Percentiles rank a stretch among this genome's conserved stretches.
Evolutionary conservation across 2,888 invertebrate species (phyloP).

Genomic region (Schizaphis graminum): DNA sequence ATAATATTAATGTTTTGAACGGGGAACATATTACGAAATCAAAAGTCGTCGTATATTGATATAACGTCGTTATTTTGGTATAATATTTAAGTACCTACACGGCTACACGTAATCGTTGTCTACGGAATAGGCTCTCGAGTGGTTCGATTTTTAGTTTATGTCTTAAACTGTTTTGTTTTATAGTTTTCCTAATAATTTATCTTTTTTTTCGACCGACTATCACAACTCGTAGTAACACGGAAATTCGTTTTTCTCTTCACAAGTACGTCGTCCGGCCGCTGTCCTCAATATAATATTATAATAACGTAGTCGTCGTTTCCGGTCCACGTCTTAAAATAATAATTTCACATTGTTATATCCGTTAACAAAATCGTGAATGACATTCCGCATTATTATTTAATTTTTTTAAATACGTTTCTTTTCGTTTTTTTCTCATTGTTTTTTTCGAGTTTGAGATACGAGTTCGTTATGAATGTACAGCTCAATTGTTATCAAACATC

Average conservation of each 20-base stretch:
- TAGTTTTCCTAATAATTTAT: not conserved
- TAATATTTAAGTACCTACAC: not conserved
- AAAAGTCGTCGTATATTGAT: not conserved
- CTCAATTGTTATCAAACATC: not conserved
- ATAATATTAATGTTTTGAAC: not conserved
- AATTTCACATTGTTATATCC: constrained; percentile 12
- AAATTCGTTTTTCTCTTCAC: constrained; percentile 11
- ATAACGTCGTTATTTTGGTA: not conserved
- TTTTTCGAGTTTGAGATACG: not conserved
- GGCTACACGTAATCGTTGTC: not conserved
- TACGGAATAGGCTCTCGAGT: not conserved
- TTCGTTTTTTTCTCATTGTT: not conserved
- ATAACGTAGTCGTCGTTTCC: constrained; percentile 48
- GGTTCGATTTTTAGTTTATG: not conserved
- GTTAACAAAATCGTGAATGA: constrained; percentile 22
- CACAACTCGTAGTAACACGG: not conserved
- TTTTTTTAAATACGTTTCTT: not conserved
- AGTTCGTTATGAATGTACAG: not conserved
- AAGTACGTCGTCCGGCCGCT: not conserved
- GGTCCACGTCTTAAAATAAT: not conserved
- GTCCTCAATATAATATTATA: constrained; percentile 15
- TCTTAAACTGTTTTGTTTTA: constrained; percentile 5
- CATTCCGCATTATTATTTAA: not conserved
- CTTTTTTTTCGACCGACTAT: not conserved
- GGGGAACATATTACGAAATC: not conserved